A percentile compares a stretch with the other conserved stretches of the same genome.
phyloP scores from a whole-genome alignment of 1,140 invertebrate species.

The Bombus waltoni region DNA sequence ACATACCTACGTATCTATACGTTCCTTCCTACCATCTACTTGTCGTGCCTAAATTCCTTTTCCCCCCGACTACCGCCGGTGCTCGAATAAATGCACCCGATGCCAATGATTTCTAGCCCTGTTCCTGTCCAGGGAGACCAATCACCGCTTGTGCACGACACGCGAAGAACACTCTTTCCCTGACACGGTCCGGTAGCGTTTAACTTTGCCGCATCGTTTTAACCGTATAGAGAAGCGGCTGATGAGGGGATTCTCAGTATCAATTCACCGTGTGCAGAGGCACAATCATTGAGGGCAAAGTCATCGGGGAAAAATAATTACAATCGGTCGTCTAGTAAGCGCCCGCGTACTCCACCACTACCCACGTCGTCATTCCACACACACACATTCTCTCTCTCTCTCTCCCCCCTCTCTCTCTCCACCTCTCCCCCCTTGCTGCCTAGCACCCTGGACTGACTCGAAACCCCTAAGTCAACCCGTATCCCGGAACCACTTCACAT shows the following conservation, averaged over 20 bases:
- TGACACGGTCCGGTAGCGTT: slow-evolving; percentile 70
- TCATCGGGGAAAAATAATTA: slow-evolving; percentile 80
- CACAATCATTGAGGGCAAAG: slow-evolving; percentile 63
- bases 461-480: slow-evolving; percentile 40
- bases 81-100: slow-evolving; percentile 1
- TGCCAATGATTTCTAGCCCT: slow-evolving; percentile 40
- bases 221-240: slow-evolving; percentile 57
- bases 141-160: slow-evolving; percentile 36
- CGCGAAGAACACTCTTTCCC: slow-evolving; percentile 40
- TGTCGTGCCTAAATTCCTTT: slow-evolving; percentile 16
- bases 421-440: neutral
- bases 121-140: slow-evolving; percentile 31
- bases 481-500: slow-evolving; percentile 74
- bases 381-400: slow-evolving; percentile 12
- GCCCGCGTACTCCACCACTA: slow-evolving; percentile 45
- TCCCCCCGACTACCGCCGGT: neutral
- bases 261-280: slow-evolving; percentile 66
- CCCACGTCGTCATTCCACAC: neutral
- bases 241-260: slow-evolving; percentile 71
- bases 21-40: neutral
- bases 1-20: neutral
- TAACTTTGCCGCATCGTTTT: slow-evolving; percentile 65
- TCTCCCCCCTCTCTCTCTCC: neutral
- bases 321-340: slow-evolving; percentile 70
- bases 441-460: neutral